Percentiles rank a stretch among this genome's conserved stretches.
phyloP scores from a whole-genome alignment of 2,888 invertebrate genomes.

The Leptinotarsa peninsularis region DNA sequence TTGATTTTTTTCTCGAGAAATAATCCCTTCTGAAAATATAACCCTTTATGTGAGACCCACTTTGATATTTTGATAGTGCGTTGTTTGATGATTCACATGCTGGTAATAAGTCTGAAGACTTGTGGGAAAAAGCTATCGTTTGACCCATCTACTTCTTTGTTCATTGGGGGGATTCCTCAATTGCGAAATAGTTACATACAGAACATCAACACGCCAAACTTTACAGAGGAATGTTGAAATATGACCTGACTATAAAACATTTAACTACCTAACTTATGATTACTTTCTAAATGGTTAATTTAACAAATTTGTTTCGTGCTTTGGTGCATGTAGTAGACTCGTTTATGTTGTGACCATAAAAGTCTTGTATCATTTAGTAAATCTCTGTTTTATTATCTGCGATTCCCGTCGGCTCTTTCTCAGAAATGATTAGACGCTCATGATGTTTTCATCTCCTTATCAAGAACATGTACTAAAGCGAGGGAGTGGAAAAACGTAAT shows the following conservation, averaged over 20 bases:
- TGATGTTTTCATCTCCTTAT: neutral
- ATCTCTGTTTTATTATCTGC: slow-evolving; percentile 17
- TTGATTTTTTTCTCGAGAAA: too few species aligned
- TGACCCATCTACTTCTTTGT: too few species aligned
- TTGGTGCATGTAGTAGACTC: slow-evolving; percentile 19
- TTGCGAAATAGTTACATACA: too few species aligned
- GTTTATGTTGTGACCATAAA: slow-evolving; percentile 15
- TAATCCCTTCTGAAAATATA: too few species aligned
- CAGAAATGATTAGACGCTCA: neutral
- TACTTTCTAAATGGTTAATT: slow-evolving; percentile 37
- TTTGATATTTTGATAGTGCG: too few species aligned
- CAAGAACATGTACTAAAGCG: neutral
- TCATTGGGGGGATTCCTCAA: too few species aligned
- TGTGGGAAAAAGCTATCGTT: too few species aligned
- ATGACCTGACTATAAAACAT: neutral
- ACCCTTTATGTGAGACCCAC: too few species aligned
- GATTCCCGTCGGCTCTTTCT: neutral
- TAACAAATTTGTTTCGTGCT: slow-evolving; percentile 30
- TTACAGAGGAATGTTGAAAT: neutral
- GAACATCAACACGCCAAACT: too few species aligned
- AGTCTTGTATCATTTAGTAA: slow-evolving; percentile 15
- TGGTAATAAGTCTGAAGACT: too few species aligned
- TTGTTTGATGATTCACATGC: too few species aligned
- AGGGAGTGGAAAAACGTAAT: too few species aligned
- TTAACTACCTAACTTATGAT: slow-evolving; percentile 1